Evolutionary conservation across 2,113 vertebrate genomes (phyloP).

Genomic region (Alexandromys fortis): DNA sequence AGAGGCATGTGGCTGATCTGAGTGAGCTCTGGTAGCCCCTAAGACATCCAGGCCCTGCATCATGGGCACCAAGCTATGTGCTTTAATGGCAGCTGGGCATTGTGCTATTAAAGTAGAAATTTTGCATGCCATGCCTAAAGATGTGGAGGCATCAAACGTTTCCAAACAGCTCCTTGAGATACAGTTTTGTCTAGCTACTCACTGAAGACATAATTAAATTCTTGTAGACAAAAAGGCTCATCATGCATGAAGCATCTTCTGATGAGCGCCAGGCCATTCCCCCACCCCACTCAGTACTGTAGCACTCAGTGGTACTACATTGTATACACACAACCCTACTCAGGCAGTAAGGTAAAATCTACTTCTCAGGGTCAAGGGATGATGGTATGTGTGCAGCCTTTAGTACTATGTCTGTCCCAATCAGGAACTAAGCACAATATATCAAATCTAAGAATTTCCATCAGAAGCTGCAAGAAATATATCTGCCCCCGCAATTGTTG

Average conservation of each 20-base stretch:
- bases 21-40: background rate
- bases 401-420: background rate
- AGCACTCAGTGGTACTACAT: background rate
- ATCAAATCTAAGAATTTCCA: background rate
- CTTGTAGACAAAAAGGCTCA: background rate
- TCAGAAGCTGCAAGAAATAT: background rate
- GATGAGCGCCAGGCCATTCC: background rate
- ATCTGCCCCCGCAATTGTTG: background rate
- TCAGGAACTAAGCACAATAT: background rate
- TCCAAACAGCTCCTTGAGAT: background rate
- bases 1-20: background rate
- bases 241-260: background rate
- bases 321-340: background rate
- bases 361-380: background rate
- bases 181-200: background rate
- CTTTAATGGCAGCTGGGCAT: no score
- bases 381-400: background rate
- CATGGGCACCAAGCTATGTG: background rate
- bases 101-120: background rate
- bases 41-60: background rate
- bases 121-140: background rate
- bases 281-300: background rate
- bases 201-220: background rate
- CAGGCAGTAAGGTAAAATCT: background rate
- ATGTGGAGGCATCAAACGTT: background rate